These are phyloP conservation scores for Pantherophis alleghaniensis DNA, from an alignment of 2,797 vertebrate genomes.

Conservation along the genomic window DNA sequence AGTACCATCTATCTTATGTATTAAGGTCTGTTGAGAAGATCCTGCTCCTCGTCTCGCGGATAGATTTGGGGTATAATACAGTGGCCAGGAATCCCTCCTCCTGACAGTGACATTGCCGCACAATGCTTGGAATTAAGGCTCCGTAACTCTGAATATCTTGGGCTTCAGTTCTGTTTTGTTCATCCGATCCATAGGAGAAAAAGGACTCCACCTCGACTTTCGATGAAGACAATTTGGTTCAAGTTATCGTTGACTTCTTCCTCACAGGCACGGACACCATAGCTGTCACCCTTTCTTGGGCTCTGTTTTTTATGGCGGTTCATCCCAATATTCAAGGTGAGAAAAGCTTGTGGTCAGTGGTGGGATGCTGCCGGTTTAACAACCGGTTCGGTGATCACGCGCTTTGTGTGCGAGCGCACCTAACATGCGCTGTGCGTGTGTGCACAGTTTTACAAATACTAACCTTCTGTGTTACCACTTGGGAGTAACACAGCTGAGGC, in stretches of 20 bases:
- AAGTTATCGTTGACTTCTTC: conserved; percentile 39
- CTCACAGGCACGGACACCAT: conserved; percentile 37
- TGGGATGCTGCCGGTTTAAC: too few relatives aligned
- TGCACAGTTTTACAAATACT: too few relatives aligned
- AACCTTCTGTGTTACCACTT: too few relatives aligned
- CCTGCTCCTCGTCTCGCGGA: neutral
- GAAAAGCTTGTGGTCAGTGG: neutral
- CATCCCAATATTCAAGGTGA: conserved; percentile 32
- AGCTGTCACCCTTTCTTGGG: conserved; percentile 42
- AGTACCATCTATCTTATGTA: neutral
- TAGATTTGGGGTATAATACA: neutral
- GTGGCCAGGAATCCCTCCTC: neutral
- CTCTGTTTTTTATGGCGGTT: conserved; percentile 33
- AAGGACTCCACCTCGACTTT: conserved; percentile 31
- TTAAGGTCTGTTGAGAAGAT: neutral
- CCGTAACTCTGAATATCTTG: neutral
- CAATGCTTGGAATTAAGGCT: neutral
- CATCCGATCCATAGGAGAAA: conserved; percentile 19
- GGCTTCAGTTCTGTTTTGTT: neutral
- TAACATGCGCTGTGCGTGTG: too few relatives aligned
- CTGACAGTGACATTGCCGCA: neutral
- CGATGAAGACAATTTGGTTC: conserved; percentile 53
- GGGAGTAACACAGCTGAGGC: too few relatives aligned
- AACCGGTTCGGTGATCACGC: too few relatives aligned
- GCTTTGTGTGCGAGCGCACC: too few relatives aligned